These are phyloP conservation scores for Latrodectus geometricus DNA, from an alignment of 1,140 invertebrate species.

Conservation along the genomic window DNA sequence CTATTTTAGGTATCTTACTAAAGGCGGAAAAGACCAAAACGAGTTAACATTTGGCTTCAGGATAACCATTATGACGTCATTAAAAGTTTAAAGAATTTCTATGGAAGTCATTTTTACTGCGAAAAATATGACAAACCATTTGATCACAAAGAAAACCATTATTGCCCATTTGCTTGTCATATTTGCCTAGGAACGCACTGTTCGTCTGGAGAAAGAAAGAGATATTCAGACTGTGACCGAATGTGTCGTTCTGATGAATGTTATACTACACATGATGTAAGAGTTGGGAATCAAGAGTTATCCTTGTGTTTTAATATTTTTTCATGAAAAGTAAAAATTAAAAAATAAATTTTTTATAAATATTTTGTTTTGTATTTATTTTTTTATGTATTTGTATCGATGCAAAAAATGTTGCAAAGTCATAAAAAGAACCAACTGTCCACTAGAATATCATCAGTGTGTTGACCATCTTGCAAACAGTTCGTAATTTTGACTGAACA, in stretches of 20 bases:
- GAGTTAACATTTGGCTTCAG: not conserved
- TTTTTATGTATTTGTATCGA: too few relatives aligned
- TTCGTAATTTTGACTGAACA: not conserved
- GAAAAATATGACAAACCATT: not conserved
- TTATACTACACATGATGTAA: not conserved
- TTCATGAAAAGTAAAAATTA: too few relatives aligned
- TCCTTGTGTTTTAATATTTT: not conserved
- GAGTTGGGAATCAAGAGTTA: not conserved
- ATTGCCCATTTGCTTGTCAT: too few relatives aligned
- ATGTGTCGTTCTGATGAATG: not conserved
- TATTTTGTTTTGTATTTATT: too few relatives aligned
- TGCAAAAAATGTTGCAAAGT: constrained; percentile 2
- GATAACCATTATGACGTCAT: not conserved
- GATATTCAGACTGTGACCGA: not conserved
- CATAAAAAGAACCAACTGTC: not conserved
- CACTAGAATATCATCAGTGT: not conserved
- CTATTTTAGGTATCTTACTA: not conserved
- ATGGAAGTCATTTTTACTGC: not conserved
- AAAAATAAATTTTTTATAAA: too few relatives aligned
- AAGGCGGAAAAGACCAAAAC: not conserved
- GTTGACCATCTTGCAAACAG: not conserved
- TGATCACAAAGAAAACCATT: not conserved
- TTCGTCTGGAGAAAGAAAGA: too few relatives aligned
- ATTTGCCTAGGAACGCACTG: not conserved
- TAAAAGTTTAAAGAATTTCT: not conserved